Conservation (phyloP, 1,140 invertebrate genomes). For the Dendroctonus ponderosae region DNA sequence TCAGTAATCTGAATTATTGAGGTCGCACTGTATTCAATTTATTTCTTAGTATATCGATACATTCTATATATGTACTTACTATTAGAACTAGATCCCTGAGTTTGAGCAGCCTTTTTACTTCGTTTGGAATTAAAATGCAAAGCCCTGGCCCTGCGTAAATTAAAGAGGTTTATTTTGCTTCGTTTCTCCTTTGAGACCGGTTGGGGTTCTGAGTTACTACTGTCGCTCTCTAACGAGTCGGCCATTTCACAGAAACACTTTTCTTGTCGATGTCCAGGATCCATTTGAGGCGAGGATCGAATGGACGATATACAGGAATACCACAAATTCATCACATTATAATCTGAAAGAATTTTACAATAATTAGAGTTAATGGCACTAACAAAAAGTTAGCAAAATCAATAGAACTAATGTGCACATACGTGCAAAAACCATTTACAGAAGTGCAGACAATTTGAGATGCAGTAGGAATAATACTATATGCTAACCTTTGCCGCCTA, state of each 20-base stretch:
- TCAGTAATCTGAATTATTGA: no score
- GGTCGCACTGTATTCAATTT: no score
- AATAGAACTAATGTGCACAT: no score
- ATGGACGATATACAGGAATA: not conserved
- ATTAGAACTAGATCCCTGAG: constrained; percentile 7
- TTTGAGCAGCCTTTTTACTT: constrained; percentile 35
- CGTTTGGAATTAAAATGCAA: constrained; percentile 43
- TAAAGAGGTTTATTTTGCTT: constrained; percentile 43
- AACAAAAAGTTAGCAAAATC: no score
- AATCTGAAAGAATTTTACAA: no score
- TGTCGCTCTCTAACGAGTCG: constrained; percentile 40
- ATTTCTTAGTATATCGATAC: no score
- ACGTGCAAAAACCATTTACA: no score
- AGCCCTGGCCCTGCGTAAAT: constrained; percentile 38
- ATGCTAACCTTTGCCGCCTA: no score
- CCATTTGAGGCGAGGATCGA: constrained; percentile 20
- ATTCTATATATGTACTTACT: not conserved
- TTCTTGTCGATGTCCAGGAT: constrained; percentile 26
- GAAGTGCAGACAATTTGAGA: no score
- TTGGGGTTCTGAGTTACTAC: constrained; percentile 38
- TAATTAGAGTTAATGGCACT: no score
- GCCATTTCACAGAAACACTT: constrained; percentile 43
- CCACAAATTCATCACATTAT: no score
- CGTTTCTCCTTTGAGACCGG: constrained; percentile 38
- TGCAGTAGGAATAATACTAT: no score